Evolutionary conservation across 2,797 vertebrate genomes (phyloP).

Genomic region (Karalla daura): DNA sequence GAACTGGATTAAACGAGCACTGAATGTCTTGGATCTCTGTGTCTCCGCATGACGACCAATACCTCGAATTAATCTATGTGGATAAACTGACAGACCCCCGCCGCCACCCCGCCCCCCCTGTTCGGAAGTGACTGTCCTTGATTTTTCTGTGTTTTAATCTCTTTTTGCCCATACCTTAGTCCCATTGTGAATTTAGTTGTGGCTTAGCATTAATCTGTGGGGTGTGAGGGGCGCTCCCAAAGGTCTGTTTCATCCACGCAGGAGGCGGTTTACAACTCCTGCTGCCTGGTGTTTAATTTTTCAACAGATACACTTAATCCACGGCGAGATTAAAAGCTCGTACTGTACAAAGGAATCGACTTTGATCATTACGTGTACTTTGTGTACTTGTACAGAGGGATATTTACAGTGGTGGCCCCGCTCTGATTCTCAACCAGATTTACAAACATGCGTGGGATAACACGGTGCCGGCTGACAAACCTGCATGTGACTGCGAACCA

Average conservation of each 20-base stretch:
- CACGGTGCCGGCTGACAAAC: background rate
- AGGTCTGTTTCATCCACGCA: conserved; percentile 14
- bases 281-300: conserved; percentile 38
- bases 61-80: conserved; percentile 56
- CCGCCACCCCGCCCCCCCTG: no score
- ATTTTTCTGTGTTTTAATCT: conserved; percentile 68
- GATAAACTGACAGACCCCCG: conserved; percentile 30
- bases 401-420: conserved; percentile 5
- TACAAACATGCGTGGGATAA: conserved; percentile 14
- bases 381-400: conserved; percentile 28
- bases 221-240: conserved; percentile 37
- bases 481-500: conserved; percentile 18
- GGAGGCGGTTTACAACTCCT: conserved; percentile 14
- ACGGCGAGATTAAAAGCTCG: conserved; percentile 56
- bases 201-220: conserved; percentile 60
- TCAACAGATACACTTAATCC: conserved; percentile 63
- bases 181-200: conserved; percentile 38
- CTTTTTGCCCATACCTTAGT: conserved; percentile 51
- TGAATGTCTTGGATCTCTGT: conserved; percentile 18
- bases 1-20: conserved; percentile 31
- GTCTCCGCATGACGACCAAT: conserved; percentile 33
- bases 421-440: conserved; percentile 17
- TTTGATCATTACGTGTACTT: conserved; percentile 39
- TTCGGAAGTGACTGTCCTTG: conserved; percentile 48
- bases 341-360: conserved; percentile 36